phyloP scores from a whole-genome alignment of 2,888 invertebrate genomes.

The Sinohyriopsis cumingii region DNA sequence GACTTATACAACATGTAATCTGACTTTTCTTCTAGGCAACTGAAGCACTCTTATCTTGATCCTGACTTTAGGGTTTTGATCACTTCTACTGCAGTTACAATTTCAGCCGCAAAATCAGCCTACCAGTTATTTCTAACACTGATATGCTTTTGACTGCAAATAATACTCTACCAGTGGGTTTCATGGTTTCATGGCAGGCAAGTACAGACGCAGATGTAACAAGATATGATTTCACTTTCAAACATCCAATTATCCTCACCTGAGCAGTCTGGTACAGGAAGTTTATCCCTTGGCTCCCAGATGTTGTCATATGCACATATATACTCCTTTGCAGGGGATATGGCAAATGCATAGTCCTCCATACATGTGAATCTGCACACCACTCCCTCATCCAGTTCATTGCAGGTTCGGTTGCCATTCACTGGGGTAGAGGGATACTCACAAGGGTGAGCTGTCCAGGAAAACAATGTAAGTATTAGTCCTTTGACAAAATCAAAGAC shows the following conservation, averaged over 20 bases:
- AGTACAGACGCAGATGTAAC: too few species aligned
- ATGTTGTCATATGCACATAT: constrained; percentile 72
- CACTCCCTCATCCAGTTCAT: constrained; percentile 70
- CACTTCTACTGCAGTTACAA: too few species aligned
- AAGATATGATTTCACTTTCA: neutral
- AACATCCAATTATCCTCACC: constrained; percentile 60
- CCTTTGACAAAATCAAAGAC: too few species aligned
- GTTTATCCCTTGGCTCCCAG: constrained; percentile 69
- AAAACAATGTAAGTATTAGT: neutral
- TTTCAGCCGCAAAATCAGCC: too few species aligned
- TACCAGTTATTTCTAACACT: too few species aligned
- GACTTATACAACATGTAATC: too few species aligned
- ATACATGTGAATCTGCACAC: constrained; percentile 77
- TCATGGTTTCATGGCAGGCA: too few species aligned
- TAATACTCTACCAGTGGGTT: too few species aligned
- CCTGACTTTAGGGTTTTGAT: too few species aligned
- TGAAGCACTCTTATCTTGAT: too few species aligned
- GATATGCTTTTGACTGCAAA: too few species aligned
- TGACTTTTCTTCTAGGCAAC: too few species aligned
- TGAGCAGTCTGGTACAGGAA: constrained; percentile 77
- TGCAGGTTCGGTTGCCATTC: constrained; percentile 75
- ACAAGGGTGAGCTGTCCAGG: constrained; percentile 71
- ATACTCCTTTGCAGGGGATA: constrained; percentile 71
- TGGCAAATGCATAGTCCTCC: constrained; percentile 78
- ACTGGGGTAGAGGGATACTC: constrained; percentile 73